phyloP scores from a whole-genome alignment of 2,888 invertebrate genomes.

The Agrochola lota region DNA sequence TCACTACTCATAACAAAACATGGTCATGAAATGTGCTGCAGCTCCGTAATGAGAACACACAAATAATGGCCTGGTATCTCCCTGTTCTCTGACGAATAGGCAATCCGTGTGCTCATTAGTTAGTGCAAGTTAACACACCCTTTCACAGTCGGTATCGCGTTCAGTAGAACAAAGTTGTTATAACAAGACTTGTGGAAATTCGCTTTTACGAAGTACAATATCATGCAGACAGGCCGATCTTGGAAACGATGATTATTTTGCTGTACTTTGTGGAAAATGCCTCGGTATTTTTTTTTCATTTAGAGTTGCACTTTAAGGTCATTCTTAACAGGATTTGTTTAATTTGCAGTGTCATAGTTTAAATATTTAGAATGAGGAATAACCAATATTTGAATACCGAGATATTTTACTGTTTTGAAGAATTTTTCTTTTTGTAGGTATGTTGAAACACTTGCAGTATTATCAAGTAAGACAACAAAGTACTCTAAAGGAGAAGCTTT shows the following conservation, averaged over 20 bases:
- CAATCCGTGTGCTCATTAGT: slow-evolving; percentile 41
- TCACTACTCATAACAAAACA: slow-evolving; percentile 10
- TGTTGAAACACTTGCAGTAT: not conserved
- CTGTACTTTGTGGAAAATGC: not conserved
- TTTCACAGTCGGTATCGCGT: not conserved
- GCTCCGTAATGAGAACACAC: slow-evolving; percentile 23
- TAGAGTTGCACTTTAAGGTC: no score
- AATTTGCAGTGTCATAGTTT: not conserved
- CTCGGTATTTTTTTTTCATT: not conserved
- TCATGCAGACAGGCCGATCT: not conserved
- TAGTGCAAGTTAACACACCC: slow-evolving; percentile 13
- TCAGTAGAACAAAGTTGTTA: not conserved
- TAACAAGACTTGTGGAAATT: not conserved
- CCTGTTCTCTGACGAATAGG: slow-evolving; percentile 12
- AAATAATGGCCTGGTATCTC: slow-evolving; percentile 36
- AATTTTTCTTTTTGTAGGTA: not conserved
- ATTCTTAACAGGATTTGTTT: not conserved
- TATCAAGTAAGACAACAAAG: not conserved
- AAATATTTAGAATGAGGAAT: not conserved
- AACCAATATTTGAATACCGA: not conserved
- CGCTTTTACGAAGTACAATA: slow-evolving; percentile 8
- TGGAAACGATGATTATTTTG: not conserved
- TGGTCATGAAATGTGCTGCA: slow-evolving; percentile 1
- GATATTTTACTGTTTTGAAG: not conserved
- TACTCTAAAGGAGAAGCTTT: not conserved